Percentiles rank a stretch among this genome's conserved stretches.
phyloP scores from a whole-genome alignment of 2,113 vertebrate genomes.

The Riparia riparia region DNA sequence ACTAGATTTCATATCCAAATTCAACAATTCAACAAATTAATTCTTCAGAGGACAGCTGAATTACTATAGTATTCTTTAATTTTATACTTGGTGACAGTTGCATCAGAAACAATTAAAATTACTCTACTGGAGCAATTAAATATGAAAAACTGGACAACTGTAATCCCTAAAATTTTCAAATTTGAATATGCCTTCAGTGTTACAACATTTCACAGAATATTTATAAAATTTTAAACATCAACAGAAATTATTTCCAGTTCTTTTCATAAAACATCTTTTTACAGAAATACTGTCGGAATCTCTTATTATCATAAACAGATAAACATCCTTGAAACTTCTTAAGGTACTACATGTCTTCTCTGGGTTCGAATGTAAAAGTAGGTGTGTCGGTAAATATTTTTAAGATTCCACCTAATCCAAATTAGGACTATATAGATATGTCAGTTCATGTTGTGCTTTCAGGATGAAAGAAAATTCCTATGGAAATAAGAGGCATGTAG shows the following conservation, averaged over 20 bases:
- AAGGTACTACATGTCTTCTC: neutral
- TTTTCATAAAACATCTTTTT: neutral
- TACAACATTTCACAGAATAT: neutral
- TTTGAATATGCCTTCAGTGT: neutral
- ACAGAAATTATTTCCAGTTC: neutral
- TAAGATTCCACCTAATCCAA: neutral
- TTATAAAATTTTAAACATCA: neutral
- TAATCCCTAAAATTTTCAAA: neutral
- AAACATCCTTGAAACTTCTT: neutral
- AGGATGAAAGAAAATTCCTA: neutral
- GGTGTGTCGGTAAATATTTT: neutral
- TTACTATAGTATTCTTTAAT: neutral
- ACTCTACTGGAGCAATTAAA: neutral
- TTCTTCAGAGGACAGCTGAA: neutral
- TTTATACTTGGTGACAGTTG: neutral
- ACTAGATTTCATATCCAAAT: neutral
- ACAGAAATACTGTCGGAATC: neutral
- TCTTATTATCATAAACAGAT: neutral
- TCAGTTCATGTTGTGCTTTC: neutral
- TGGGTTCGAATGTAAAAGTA: neutral
- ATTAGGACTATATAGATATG: neutral
- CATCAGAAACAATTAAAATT: neutral
- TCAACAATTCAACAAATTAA: neutral
- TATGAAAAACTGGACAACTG: neutral
- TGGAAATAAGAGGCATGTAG: neutral